Evolutionary conservation across 2,888 invertebrate species (phyloP).

Genomic region (Orchesellides sinensis): DNA sequence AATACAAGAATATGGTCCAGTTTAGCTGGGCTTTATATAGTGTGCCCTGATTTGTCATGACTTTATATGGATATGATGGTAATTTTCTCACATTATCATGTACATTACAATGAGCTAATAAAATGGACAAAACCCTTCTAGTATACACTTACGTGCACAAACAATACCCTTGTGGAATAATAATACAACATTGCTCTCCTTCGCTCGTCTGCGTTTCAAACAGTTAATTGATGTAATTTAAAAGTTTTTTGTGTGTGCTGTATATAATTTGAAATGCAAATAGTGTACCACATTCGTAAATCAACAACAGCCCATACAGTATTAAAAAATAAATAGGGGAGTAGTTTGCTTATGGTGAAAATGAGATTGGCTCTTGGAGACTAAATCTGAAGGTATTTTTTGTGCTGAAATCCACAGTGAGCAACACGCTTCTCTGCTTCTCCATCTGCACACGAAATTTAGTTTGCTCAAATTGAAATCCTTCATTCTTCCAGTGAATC

Average conservation of each 20-base stretch:
- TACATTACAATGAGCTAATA: constrained; percentile 30
- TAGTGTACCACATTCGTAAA: neutral
- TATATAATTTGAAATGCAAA: constrained; percentile 3
- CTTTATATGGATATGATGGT: constrained; percentile 26
- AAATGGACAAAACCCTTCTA: neutral
- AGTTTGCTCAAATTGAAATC: no score
- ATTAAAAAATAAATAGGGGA: neutral
- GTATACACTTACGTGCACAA: neutral
- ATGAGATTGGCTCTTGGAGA: no score
- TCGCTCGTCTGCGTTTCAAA: no score
- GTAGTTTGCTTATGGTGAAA: no score
- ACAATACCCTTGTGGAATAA: no score
- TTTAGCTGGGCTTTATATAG: neutral
- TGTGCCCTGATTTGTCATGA: constrained; percentile 3
- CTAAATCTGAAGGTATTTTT: no score
- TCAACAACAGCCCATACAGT: neutral
- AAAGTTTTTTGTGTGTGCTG: neutral
- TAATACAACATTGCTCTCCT: no score
- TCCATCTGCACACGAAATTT: no score
- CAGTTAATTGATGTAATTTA: constrained; percentile 12
- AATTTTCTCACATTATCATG: constrained; percentile 32
- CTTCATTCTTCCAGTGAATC: no score
- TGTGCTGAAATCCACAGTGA: no score
- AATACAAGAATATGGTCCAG: constrained; percentile 1
- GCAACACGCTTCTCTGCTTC: neutral